Evolutionary conservation across 2,113 vertebrate species (phyloP).

Genomic region (Litocranius walleri): DNA sequence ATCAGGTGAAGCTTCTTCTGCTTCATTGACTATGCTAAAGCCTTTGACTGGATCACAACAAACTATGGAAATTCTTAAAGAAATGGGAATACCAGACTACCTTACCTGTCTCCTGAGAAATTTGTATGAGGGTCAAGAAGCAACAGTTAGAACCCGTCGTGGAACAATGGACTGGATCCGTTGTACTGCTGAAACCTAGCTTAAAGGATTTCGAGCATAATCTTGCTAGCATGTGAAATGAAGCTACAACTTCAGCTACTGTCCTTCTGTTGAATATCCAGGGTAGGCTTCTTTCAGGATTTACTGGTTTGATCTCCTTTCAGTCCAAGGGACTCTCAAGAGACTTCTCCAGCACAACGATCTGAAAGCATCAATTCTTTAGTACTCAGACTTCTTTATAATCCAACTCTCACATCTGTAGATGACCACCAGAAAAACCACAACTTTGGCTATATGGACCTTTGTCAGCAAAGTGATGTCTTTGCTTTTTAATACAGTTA

Average conservation of each 20-base stretch:
- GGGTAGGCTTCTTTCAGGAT: background rate
- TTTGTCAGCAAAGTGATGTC: background rate
- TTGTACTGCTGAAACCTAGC: background rate
- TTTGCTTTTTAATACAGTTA: background rate
- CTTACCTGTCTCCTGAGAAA: background rate
- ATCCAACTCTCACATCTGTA: background rate
- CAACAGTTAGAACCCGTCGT: rapidly evolving
- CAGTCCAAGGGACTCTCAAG: background rate
- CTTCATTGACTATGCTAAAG: background rate
- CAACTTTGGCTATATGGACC: background rate
- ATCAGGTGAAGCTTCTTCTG: background rate
- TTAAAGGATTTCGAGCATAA: background rate
- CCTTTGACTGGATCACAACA: background rate
- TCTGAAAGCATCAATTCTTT: background rate
- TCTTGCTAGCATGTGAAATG: background rate
- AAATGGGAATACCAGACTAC: background rate
- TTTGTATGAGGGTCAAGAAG: background rate
- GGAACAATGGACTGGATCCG: background rate
- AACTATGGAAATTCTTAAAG: background rate
- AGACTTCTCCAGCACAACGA: background rate
- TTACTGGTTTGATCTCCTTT: background rate
- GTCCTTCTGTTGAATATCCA: background rate
- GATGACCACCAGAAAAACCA: background rate
- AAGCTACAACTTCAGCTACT: background rate
- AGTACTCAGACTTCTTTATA: background rate